Conservation (phyloP, 1,140 invertebrate genomes). For the Elymnias hypermnestra region DNA sequence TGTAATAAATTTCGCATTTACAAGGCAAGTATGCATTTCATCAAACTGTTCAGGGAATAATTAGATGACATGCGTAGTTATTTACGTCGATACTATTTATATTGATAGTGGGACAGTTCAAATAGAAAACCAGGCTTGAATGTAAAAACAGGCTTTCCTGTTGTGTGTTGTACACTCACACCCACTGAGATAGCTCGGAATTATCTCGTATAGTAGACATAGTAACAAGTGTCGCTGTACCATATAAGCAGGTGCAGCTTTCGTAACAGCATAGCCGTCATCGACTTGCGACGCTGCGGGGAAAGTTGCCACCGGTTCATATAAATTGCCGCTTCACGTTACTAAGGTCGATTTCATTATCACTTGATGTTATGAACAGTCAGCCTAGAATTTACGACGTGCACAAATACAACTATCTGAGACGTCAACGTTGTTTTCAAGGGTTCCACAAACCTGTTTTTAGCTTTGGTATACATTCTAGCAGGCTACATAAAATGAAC, state of each 20-base stretch:
- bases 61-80: not conserved
- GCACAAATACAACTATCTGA: not conserved
- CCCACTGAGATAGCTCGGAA: too few species aligned
- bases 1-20: slow-evolving; percentile 4
- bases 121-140: too few species aligned
- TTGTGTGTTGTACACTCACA: too few species aligned
- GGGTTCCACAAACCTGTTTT: not conserved
- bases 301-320: slow-evolving; percentile 57
- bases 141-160: too few species aligned
- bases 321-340: slow-evolving; percentile 43
- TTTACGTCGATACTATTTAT: slow-evolving; percentile 2
- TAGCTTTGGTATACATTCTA: not conserved
- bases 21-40: too few species aligned
- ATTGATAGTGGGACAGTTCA: not conserved
- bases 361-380: slow-evolving; percentile 19
- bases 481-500: too few species aligned
- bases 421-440: slow-evolving; percentile 1
- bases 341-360: slow-evolving; percentile 54
- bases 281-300: slow-evolving; percentile 38
- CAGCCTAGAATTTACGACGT: not conserved
- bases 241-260: slow-evolving; percentile 61
- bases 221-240: slow-evolving; percentile 39
- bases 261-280: slow-evolving; percentile 64
- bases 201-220: slow-evolving; percentile 9
- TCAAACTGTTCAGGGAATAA: not conserved